These are phyloP conservation scores for Peromyscus attwateri DNA, from an alignment of 2,797 vertebrate genomes.

Conservation along the genomic window DNA sequence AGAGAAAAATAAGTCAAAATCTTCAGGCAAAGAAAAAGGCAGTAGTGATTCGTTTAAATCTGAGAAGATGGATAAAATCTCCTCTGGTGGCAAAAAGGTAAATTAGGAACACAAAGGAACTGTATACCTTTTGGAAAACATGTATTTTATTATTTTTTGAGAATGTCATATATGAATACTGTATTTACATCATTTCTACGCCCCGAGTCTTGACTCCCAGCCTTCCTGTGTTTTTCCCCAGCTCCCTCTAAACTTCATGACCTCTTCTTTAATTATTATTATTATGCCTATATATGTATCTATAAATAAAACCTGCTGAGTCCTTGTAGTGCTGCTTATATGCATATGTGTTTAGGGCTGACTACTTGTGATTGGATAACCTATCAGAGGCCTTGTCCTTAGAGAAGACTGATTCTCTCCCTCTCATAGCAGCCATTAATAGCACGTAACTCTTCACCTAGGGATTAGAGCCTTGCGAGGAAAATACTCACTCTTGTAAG, in stretches of 20 bases:
- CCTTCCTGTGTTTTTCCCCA: neutral
- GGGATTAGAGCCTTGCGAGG: neutral
- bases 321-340: neutral
- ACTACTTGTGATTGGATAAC: neutral
- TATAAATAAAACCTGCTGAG: neutral
- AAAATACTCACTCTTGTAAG: constrained; percentile 44
- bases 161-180: neutral
- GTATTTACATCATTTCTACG: neutral
- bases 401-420: neutral
- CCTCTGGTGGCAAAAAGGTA: constrained; percentile 96
- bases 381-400: neutral
- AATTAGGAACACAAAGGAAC: constrained; percentile 73
- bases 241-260: neutral
- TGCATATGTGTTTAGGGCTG: neutral
- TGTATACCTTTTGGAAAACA: constrained; percentile 3
- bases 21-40: constrained; percentile 96
- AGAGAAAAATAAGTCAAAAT: constrained; percentile 96
- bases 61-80: constrained; percentile 93
- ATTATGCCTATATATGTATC: neutral
- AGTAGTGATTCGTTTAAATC: constrained; percentile 93
- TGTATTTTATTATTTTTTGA: constrained; percentile 3
- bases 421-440: neutral
- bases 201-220: neutral
- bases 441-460: neutral
- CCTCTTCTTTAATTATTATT: neutral